Evolutionary conservation across 2,888 invertebrate genomes (phyloP).

Genomic region (Cremastinae sp.): DNA sequence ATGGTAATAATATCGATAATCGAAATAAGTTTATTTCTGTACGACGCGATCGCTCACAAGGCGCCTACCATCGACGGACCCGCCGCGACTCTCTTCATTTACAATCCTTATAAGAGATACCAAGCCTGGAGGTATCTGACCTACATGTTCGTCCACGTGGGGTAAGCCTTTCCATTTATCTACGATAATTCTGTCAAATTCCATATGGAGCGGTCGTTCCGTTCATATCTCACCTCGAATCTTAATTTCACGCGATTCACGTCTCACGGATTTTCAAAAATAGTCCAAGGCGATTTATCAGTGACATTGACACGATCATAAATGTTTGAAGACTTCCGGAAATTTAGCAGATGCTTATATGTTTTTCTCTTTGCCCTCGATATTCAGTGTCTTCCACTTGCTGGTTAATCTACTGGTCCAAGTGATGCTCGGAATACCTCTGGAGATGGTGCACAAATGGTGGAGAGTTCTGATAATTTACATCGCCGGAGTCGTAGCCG

Average conservation of each 20-base stretch:
- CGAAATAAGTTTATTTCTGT: constrained; percentile 87
- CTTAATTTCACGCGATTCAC: background rate
- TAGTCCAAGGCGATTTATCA: constrained; percentile 19
- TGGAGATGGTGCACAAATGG: constrained; percentile 98
- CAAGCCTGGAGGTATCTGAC: constrained; percentile 96
- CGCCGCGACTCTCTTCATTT: constrained; percentile 90
- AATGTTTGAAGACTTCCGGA: background rate
- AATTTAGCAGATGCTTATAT: background rate
- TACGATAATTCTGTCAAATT: constrained; percentile 35
- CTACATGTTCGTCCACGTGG: constrained; percentile 98
- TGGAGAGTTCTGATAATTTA: constrained; percentile 94
- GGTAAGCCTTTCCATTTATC: constrained; percentile 82
- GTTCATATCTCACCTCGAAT: constrained; percentile 5
- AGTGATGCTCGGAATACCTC: constrained; percentile 93
- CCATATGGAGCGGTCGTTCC: constrained; percentile 29
- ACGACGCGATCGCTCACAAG: constrained; percentile 70
- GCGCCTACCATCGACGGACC: constrained; percentile 84
- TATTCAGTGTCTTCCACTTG: constrained; percentile 89
- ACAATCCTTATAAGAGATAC: constrained; percentile 91
- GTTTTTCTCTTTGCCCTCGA: background rate
- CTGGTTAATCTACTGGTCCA: constrained; percentile 95
- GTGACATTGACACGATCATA: constrained; percentile 1
- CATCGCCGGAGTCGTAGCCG: constrained; percentile 91
- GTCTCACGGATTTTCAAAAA: background rate
- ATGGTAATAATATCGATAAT: constrained; percentile 94